Conservation (phyloP, 2,113 vertebrate species). For the Notarius quadriscutis region DNA sequence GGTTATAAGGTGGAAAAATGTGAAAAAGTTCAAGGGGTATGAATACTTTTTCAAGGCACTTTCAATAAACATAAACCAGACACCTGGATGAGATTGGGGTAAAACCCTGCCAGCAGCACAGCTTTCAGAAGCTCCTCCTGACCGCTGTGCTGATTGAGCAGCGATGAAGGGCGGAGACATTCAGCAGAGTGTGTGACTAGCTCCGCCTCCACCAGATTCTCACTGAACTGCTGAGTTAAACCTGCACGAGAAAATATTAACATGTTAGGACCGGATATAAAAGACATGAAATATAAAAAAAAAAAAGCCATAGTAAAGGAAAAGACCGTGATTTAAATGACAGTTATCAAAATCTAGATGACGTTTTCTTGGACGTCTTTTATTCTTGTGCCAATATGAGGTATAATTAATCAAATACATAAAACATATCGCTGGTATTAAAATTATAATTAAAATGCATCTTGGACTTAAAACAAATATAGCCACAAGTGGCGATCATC, state of each 20-base stretch:
- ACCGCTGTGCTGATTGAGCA: conserved; percentile 84
- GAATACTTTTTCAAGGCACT: too few relatives aligned
- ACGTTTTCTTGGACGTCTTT: not conserved
- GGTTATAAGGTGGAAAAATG: too few relatives aligned
- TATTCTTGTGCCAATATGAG: not conserved
- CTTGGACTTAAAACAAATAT: not conserved
- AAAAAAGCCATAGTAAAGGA: too few relatives aligned
- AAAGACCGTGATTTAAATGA: not conserved
- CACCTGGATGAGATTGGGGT: conserved; percentile 97
- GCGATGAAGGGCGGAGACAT: conserved; percentile 74
- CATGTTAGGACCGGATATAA: not conserved
- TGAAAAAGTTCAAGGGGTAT: too few relatives aligned
- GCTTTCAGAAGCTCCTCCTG: conserved; percentile 91
- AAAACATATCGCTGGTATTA: not conserved
- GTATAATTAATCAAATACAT: not conserved
- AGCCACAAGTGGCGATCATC: too few relatives aligned
- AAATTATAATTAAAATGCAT: not conserved
- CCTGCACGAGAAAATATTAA: conserved; percentile 67
- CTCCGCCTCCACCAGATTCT: conserved; percentile 84
- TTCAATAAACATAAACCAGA: not conserved
- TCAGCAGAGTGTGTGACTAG: conserved; percentile 75
- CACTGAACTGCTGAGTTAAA: conserved; percentile 91
- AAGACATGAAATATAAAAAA: not conserved
- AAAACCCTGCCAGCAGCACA: conserved; percentile 89
- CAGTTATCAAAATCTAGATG: not conserved